Base-by-base conservation (phyloP, 2,797 vertebrate genomes). In the Ptychobarbus kaznakovi region DNA sequence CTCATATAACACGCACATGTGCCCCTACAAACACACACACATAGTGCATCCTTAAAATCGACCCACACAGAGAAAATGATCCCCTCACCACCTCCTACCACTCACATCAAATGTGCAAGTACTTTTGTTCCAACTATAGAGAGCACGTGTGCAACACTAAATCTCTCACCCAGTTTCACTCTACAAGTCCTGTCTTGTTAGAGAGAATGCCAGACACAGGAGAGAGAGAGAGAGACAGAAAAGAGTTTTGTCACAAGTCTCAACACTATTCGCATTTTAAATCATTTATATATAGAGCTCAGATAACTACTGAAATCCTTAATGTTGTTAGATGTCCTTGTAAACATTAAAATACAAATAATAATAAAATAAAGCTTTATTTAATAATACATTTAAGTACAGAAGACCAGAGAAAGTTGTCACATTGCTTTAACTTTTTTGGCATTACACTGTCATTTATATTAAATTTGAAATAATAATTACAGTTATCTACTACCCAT, bases 111-210 rank as follows among this genome's bases (percentile, higher is more conserved):
- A 81, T 78, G 5, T 56, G 32, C 42, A 66, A 69, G 25, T 9
- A 56, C 77, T 78, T 80, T 78, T 84, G 69, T 82, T 80, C 25
- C n/a, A 61, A 69, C 81, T 53, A 75, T 77, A 65, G 35, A 83
- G 40, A 83, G 56, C 72, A 78, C 51, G n/a, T 86, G 78, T 66
- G 74, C 72, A 76, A 76, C 72, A 56, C 80, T 42, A 82, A 86
- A 63, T 82, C 76, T 90, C 66, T 80, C 88, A 63, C 92, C 92
- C 92, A 95, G 95, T 95, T 95, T 95, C 95, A 93, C 87, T 95
- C 94, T 93, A 92, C 94, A 80, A 89, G 95, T 93, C 92, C 80
- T 4, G 25, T 89, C 95, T 93, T 85, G 95, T 90, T 73, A 68
- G 90, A 87, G 69, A 92, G 89, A 91, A 81, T 70, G 32, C 74